Conservation (phyloP, 2,113 vertebrate species). For the Xyrauchen texanus region DNA sequence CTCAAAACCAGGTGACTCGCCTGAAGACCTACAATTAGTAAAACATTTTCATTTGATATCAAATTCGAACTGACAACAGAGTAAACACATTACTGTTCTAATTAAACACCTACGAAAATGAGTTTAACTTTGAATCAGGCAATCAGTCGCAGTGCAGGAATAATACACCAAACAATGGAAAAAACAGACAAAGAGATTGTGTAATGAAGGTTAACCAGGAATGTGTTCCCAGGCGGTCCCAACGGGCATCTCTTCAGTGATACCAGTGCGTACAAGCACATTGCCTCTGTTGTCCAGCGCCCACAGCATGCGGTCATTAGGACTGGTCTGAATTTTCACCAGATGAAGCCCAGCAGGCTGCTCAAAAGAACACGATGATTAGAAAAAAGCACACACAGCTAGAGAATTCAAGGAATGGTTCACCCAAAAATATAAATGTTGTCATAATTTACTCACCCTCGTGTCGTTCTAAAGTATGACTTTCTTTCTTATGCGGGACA, state of each 20-base stretch:
- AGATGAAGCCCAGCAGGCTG: conserved; percentile 88
- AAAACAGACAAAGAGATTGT: neutral
- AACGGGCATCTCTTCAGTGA: conserved; percentile 95
- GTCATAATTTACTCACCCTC: no score
- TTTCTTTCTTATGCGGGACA: no score
- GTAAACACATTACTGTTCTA: neutral
- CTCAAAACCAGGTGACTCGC: conserved; percentile 89
- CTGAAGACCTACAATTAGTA: conserved; percentile 76
- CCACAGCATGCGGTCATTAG: conserved; percentile 92
- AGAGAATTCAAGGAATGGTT: no score
- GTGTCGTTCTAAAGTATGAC: no score
- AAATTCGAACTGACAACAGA: no score
- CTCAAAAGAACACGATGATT: conserved; percentile 37
- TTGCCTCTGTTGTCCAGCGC: conserved; percentile 87
- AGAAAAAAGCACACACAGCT: no score
- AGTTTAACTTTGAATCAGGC: no score
- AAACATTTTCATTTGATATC: neutral
- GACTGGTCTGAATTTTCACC: conserved; percentile 84
- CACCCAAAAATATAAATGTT: no score
- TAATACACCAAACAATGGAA: neutral
- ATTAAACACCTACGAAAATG: no score
- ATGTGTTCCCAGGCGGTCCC: conserved; percentile 93
- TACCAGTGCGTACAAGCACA: conserved; percentile 85
- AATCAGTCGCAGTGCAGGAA: no score
- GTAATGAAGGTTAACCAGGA: conserved; percentile 78